Evolutionary conservation across 2,113 vertebrate species (phyloP), one percentile per base, ranked within the genome.

Genomic region (Aythya baeri): DNA sequence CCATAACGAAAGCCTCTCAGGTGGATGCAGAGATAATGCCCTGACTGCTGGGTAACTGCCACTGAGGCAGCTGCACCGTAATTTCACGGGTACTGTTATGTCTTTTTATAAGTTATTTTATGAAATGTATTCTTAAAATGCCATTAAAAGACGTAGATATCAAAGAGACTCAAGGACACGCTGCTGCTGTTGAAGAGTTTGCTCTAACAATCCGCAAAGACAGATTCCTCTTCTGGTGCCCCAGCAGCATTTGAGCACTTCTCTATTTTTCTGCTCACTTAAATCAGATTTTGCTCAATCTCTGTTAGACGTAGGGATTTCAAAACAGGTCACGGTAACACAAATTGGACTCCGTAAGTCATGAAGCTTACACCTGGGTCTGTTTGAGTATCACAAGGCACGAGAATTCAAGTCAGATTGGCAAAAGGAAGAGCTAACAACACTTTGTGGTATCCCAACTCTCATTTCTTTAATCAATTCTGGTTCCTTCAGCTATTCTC

Each of bases 371-470:
- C 43, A 83, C 70, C 18, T 73, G 3, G 41, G 83, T 59, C 66
- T 3, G 20, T 34, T 86, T 2, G 1, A 86, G 5, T 41, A 86
- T 57, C 72, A 81, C 43, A 93, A 80, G 58, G 57, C 70, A 80
- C 41, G 70, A 92, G 66, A 89, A 50, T 27, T 84, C 9, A 71
- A 86, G 44, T 84, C 65, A 86, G 65, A 41, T 2, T 13, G 41
- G 84, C 68, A 88, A 81, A 91, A 91, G 38, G 34, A 44, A 94
- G 93, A 96, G 55, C 84, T 66, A 95, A 31, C 18, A 38, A 14
- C 50, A 61, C 91, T 88, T 91, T 34, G 32, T 1, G 17, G 26
- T 50, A 80, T 63, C 88, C 20, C 83, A 65, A 9, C 58, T 88
- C 75, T 79, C 79, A 22, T 61, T 73, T 68, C 54, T 91, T 72